phyloP scores from a whole-genome alignment of 2,113 vertebrate species.

The Fregata magnificens region DNA sequence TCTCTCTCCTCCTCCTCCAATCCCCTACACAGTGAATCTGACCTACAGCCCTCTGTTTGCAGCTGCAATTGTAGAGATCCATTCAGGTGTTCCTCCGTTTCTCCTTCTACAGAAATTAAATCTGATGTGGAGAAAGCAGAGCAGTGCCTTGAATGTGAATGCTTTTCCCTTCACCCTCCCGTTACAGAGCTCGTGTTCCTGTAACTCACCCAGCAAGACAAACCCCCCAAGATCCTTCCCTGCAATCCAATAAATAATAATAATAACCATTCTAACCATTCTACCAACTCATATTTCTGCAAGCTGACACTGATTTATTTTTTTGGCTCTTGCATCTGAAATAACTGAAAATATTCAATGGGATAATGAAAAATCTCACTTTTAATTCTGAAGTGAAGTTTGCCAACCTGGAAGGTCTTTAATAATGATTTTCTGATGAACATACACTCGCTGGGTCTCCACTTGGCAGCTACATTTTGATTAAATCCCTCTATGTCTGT shows the following conservation, averaged over 20 bases:
- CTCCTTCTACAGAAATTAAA: not conserved
- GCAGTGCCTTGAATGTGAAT: not conserved
- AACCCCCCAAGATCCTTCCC: not conserved
- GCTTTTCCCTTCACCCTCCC: not conserved
- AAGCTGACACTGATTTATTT: slow-evolving; percentile 36
- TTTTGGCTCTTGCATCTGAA: slow-evolving; percentile 38
- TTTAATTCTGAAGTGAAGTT: slow-evolving; percentile 33
- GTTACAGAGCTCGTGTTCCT: not conserved
- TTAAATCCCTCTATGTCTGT: not conserved
- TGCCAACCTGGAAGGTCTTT: slow-evolving; percentile 25
- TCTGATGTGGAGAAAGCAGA: not conserved
- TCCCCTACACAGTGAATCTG: not conserved
- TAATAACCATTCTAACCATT: not conserved
- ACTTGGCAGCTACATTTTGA: not conserved
- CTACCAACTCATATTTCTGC: slow-evolving; percentile 1
- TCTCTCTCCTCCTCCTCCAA: not conserved
- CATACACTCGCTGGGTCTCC: not conserved
- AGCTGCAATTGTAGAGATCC: not conserved
- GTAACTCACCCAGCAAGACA: not conserved
- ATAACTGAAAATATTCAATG: slow-evolving; percentile 35
- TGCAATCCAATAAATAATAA: slow-evolving; percentile 48
- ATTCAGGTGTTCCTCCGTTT: not conserved
- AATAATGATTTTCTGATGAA: slow-evolving; percentile 49
- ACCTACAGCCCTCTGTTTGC: not conserved
- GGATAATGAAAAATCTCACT: slow-evolving; percentile 33